These are phyloP conservation scores for Poecilia wingei DNA, from an alignment of 2,797 vertebrate species.

Conservation along the genomic window DNA sequence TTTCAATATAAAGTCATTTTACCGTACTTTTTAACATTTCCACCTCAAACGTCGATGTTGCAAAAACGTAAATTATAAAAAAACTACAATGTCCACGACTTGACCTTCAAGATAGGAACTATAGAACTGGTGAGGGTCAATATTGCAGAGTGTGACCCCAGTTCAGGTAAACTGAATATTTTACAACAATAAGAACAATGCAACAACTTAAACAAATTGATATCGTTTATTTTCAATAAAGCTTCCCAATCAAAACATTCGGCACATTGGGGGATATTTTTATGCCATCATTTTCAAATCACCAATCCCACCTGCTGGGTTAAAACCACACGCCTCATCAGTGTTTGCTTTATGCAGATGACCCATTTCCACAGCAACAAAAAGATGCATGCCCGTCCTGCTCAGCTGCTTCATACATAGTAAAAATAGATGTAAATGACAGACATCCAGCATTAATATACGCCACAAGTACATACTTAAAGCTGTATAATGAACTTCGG, in stretches of 20 bases:
- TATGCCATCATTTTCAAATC: background rate
- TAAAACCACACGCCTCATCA: conserved; percentile 1
- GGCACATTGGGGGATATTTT: conserved; percentile 25
- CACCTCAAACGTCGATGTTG: background rate
- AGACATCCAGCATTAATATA: conserved; percentile 39
- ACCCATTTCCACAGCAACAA: conserved; percentile 44
- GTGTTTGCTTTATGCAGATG: conserved; percentile 41
- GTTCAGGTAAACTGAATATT: conserved; percentile 10
- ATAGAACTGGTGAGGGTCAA: background rate
- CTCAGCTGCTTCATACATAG: conserved; percentile 44
- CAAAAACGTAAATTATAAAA: background rate
- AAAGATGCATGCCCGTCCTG: conserved; percentile 28
- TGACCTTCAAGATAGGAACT: background rate
- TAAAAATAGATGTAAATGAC: conserved; percentile 54
- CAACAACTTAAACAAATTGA: background rate
- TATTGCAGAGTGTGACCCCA: background rate
- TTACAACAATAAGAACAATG: conserved; percentile 16
- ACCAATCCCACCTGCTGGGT: background rate
- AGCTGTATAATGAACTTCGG: conserved; percentile 43
- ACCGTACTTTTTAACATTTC: background rate
- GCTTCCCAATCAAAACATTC: conserved; percentile 13
- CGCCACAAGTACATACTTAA: conserved; percentile 40
- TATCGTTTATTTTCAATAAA: background rate
- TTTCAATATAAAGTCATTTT: background rate
- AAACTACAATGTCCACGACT: background rate